phyloP scores from a whole-genome alignment of 2,888 invertebrate genomes.

The Doris montereyensis region DNA sequence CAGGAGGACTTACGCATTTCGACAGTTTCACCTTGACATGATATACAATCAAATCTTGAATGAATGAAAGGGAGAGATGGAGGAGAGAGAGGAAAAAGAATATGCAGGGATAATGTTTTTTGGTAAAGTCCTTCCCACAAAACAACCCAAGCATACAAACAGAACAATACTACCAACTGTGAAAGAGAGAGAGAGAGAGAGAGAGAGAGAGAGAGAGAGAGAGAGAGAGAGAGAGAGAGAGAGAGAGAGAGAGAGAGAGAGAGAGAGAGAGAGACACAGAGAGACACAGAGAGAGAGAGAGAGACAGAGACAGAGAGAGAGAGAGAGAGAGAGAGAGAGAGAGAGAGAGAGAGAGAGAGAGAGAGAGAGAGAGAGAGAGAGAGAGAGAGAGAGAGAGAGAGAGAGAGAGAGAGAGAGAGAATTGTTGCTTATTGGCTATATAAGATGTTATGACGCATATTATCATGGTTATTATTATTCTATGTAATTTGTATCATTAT shows the following conservation, averaged over 20 bases:
- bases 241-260: background rate
- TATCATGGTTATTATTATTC: too few relatives aligned
- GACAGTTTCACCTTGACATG: too few relatives aligned
- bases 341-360: background rate
- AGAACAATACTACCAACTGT: too few relatives aligned
- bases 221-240: background rate
- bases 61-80: background rate
- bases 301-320: background rate
- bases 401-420: conserved; percentile 33
- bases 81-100: background rate
- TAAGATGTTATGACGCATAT: background rate
- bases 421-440: too few relatives aligned
- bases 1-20: too few relatives aligned
- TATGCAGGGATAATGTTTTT: too few relatives aligned
- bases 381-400: conserved; percentile 24
- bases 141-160: too few relatives aligned
- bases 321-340: background rate
- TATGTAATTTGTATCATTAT: too few relatives aligned
- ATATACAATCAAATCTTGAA: background rate
- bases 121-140: too few relatives aligned
- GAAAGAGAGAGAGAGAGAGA: background rate
- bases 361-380: conserved; percentile 17
- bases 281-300: background rate
- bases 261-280: too few relatives aligned
- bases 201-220: background rate